Evolutionary conservation across 1,140 invertebrate species (phyloP).

Genomic region (Metaphire vulgaris): DNA sequence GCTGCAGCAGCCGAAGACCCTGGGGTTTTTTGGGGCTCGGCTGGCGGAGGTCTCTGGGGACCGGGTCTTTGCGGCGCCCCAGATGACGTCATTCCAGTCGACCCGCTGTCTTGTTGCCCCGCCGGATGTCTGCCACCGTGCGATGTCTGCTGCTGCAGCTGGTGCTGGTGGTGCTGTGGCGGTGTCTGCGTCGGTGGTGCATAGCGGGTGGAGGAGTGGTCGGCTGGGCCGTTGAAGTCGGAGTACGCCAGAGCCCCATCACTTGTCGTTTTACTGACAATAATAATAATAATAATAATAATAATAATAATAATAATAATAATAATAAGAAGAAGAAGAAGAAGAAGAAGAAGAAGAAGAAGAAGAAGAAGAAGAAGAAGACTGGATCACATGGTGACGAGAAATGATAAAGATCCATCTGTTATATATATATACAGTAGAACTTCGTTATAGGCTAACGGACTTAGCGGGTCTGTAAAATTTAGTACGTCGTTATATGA

Average conservation of each 20-base stretch:
- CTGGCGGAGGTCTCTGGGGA: background rate
- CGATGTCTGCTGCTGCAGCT: background rate
- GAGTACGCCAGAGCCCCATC: slow-evolving; percentile 38
- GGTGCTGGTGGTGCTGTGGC: background rate
- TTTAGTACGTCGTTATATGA: no score
- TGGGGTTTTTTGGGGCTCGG: background rate
- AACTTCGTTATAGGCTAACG: no score
- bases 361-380: no score
- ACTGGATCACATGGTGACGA: no score
- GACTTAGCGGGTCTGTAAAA: no score
- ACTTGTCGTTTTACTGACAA: slow-evolving; percentile 39
- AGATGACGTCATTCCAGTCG: background rate
- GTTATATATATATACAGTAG: no score
- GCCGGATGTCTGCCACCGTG: background rate
- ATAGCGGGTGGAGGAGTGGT: background rate
- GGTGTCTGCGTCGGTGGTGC: background rate
- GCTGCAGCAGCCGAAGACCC: background rate
- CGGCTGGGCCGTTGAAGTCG: slow-evolving; percentile 35
- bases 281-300: no score
- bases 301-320: no score
- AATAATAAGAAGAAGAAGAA: no score
- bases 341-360: no score
- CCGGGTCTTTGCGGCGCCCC: background rate
- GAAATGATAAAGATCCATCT: no score
- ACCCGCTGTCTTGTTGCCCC: background rate